Evolutionary conservation across 1,140 invertebrate species (phyloP), one percentile per base, ranked within the genome.

Genomic region (Drosophila sechellia): DNA sequence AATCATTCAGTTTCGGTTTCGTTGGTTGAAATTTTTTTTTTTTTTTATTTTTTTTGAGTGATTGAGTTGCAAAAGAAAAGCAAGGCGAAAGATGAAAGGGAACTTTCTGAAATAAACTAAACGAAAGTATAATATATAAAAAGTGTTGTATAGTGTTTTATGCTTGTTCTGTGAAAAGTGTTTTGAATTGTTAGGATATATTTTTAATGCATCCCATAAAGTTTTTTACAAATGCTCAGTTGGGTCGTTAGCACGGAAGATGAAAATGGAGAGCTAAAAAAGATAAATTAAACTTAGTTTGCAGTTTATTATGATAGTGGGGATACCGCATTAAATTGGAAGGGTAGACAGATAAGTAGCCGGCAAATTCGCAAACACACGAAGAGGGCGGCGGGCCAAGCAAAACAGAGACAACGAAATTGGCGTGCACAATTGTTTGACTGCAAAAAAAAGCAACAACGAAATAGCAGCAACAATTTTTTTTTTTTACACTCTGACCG

Each of bases 361-460:
- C 49, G 66, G 49, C 59, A 63, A 45, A 53, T 15, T 57, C 43
- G 25, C 22, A 48, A 39, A 59, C 25, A 42, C 40, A 55, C 37
- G 46, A 56, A 17, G 22, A 56, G n/a, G 54, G 42, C 20, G 22
- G 34, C 8, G 43, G 56, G 43, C 22, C 25, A 52, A 73, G 78
- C 58, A 56, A 55, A 42, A 58, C 48, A 78, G 54, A 59, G 52
- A 45, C 50, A 72, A 48, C 37, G 34, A 64, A 63, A 70, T 70
- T 80, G 77, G 55, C 74, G 42, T 70, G 64, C 59, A 59, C 77
- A 83, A 72, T 79, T 76, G 78, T 80, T 70, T 56, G 56, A 80
- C 71, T 72, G 68, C 60, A 83, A 81, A 81, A 63, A 50, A 20
- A 40, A 49, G 22, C 48, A 39, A 8, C 4, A 49, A 4, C n/a